Percentiles rank a stretch among this genome's conserved stretches.
phyloP scores from a whole-genome alignment of 2,113 vertebrate species.

The Syngnathus typhle region DNA sequence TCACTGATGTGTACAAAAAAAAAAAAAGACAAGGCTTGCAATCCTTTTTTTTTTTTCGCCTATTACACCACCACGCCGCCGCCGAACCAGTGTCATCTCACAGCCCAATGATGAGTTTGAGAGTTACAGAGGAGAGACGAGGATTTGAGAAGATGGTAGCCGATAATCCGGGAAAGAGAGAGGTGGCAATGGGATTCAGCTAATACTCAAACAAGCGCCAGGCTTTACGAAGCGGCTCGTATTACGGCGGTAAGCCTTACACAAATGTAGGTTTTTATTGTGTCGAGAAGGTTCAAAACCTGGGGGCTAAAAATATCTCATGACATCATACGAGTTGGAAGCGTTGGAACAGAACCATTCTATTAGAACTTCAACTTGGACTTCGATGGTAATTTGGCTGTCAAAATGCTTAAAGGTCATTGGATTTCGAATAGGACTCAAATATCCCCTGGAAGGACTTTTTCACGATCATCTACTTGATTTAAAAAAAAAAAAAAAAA shows the following conservation, averaged over 20 bases:
- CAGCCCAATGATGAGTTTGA: conserved; percentile 32
- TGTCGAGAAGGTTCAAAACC: conserved; percentile 27
- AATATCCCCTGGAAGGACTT: background rate
- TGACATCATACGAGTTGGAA: conserved; percentile 8
- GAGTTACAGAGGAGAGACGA: conserved; percentile 36
- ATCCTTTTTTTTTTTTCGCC: conserved; percentile 11
- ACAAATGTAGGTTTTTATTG: conserved; percentile 29
- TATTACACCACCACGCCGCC: conserved; percentile 15
- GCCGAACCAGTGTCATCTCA: conserved; percentile 21
- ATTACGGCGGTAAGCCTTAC: conserved; percentile 35
- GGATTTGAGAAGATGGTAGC: conserved; percentile 49
- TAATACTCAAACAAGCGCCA: conserved; percentile 49
- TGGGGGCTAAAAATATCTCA: conserved; percentile 12
- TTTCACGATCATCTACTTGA: background rate
- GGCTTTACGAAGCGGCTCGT: conserved; percentile 24
- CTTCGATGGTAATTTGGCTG: too few relatives aligned
- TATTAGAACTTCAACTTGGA: too few relatives aligned
- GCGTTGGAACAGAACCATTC: background rate
- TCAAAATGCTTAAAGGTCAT: too few relatives aligned
- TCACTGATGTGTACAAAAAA: conserved; percentile 7
- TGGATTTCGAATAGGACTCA: too few relatives aligned
- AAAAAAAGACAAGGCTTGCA: background rate
- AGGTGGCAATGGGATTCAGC: conserved; percentile 31
- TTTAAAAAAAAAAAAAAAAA: background rate
- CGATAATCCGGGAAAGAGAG: conserved; percentile 44